These are phyloP conservation scores for Odontamblyopus rebecca DNA, from an alignment of 2,797 vertebrate species.

Conservation along the genomic window DNA sequence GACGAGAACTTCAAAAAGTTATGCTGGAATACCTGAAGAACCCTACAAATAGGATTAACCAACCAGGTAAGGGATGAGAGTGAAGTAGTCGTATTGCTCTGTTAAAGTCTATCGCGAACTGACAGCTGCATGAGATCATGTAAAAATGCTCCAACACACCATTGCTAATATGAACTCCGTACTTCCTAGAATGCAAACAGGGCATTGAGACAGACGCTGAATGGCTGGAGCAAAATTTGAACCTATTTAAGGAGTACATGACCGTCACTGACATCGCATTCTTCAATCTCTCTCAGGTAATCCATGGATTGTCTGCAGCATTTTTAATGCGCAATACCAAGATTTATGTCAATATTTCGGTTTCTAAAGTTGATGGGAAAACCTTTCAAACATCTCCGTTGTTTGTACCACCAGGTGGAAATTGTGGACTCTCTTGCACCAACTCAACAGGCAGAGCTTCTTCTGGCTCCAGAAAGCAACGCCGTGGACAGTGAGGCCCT, in stretches of 20 bases:
- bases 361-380: background rate
- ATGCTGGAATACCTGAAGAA: no score
- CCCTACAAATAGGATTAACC: no score
- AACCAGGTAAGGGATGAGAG: background rate
- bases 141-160: background rate
- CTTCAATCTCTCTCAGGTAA: slow-evolving; percentile 41
- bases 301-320: background rate
- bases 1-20: no score
- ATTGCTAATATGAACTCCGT: background rate
- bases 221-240: slow-evolving; percentile 49
- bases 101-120: background rate
- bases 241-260: slow-evolving; percentile 28
- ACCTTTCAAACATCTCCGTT: background rate
- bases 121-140: background rate
- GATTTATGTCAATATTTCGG: no score
- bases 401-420: background rate
- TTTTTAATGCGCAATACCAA: background rate
- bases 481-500: slow-evolving; percentile 31
- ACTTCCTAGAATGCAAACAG: slow-evolving; percentile 1
- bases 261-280: slow-evolving; percentile 31
- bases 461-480: slow-evolving; percentile 35
- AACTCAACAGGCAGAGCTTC: slow-evolving; percentile 49
- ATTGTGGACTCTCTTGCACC: slow-evolving; percentile 37
- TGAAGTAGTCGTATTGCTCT: no score
- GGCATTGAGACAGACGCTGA: slow-evolving; percentile 25